Evolutionary conservation across 2,888 invertebrate genomes (phyloP).

Genomic region (Paralinhomoeus sp.): DNA sequence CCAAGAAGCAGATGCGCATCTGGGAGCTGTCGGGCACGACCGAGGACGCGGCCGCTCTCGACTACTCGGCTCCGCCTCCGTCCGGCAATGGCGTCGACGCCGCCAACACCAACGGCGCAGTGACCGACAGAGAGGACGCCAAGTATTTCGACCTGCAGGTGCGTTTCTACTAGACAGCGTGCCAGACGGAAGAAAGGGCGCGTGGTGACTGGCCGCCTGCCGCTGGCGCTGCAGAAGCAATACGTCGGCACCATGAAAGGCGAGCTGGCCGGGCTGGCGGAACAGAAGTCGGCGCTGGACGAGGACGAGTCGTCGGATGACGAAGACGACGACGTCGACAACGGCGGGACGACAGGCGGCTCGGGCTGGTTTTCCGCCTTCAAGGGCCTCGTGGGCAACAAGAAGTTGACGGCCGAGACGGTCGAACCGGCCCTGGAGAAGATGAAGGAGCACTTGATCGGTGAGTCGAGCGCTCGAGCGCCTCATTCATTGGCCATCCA

Average conservation of each 20-base stretch:
- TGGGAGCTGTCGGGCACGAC: conserved; percentile 16
- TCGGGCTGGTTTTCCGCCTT: conserved; percentile 52
- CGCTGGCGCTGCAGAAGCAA: no score
- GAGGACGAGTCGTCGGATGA: conserved; percentile 25
- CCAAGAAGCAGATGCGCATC: conserved; percentile 16
- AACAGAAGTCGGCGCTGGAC: conserved; percentile 27
- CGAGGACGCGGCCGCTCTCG: conserved; percentile 21
- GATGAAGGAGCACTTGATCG: conserved; percentile 74
- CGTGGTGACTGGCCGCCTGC: no score
- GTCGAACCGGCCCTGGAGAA: conserved; percentile 71
- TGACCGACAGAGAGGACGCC: conserved; percentile 36
- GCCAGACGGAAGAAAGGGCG: no score
- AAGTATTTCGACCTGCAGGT: conserved; percentile 1
- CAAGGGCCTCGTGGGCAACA: conserved; percentile 41
- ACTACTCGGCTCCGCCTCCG: conserved; percentile 28
- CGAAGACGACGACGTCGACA: conserved; percentile 9
- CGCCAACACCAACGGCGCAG: conserved; percentile 37
- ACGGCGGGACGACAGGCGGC: conserved; percentile 1
- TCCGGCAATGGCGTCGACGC: conserved; percentile 1
- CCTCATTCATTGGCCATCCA: background rate
- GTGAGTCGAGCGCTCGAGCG: no score
- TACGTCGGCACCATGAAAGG: conserved; percentile 29
- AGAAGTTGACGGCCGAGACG: conserved; percentile 53
- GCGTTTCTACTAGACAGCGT: no score
- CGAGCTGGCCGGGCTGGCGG: conserved; percentile 28